Conservation (phyloP, 2,797 vertebrate genomes). For the Pygocentrus nattereri region DNA sequence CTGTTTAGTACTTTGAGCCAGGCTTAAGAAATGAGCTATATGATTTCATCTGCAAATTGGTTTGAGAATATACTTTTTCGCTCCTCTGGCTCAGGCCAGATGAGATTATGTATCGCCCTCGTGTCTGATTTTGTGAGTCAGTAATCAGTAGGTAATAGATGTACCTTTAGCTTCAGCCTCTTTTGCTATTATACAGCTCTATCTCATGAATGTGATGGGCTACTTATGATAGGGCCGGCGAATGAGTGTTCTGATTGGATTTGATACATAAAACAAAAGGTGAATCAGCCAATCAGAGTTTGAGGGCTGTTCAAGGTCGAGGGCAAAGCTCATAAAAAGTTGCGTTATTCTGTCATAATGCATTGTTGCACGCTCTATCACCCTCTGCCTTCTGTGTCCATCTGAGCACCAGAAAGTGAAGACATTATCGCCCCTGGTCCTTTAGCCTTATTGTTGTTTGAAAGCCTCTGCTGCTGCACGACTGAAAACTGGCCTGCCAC, state of each 20-base stretch:
- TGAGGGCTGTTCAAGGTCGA: conserved; percentile 70
- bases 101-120: conserved; percentile 41
- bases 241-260: conserved; percentile 50
- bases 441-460: neutral
- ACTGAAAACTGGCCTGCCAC: no score
- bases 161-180: conserved; percentile 32
- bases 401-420: neutral
- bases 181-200: conserved; percentile 45
- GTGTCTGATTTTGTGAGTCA: conserved; percentile 36
- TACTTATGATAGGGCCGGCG: conserved; percentile 33
- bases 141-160: conserved; percentile 52
- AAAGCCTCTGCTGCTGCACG: neutral
- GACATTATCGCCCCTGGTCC: neutral
- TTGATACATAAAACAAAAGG: conserved; percentile 54
- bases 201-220: conserved; percentile 49
- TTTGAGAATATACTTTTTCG: conserved; percentile 34
- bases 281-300: conserved; percentile 61
- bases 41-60: conserved; percentile 58
- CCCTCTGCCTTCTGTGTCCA: conserved; percentile 7
- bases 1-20: conserved; percentile 11
- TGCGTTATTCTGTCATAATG: no score
- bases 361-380: conserved; percentile 7
- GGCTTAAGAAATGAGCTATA: conserved; percentile 13
- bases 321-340: conserved; percentile 51
- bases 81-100: conserved; percentile 15